Base-by-base conservation (phyloP, 2,888 invertebrate genomes). In the Cheilosia impressa region DNA sequence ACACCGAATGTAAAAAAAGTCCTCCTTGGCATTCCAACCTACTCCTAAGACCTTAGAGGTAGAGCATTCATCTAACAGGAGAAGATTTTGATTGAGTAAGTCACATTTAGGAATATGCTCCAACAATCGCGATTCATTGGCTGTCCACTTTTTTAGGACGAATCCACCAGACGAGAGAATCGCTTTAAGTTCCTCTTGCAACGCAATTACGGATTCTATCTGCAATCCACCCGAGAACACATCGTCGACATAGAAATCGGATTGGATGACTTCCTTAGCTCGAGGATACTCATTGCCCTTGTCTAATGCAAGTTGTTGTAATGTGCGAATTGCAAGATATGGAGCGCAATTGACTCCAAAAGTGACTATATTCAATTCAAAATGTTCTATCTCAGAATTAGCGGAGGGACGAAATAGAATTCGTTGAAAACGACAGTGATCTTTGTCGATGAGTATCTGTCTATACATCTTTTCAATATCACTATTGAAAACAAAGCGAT, bases 381-480 rank as follows among this genome's bases (percentile, higher is more conserved):
- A 88, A 31, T 73, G 73, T 43, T 68, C 24, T 2, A 88, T 45
- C 2, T 76, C 75, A 4, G 76, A 55, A 0, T 65, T 5, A 6
- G 63, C 52, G 45, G 31, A 58, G 2, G 69, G 13, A 24, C 88
- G 53, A 87, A 87, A 88, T 0, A 89, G 17, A n/a, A 88, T 89
- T 22, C 88, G 50, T 9, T 88, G 87, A 19, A 80, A 87, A 31
- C 87, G 55, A 2, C 17, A 19, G 15, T 90, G 77, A 2, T 81
- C 63, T 4, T 73, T 55, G 7, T 75, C 22, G 2, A 89, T 53
- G 6, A 45, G 6, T 13, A 90, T 88, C 57, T 89, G 88, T 2
- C 87, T 87, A 62, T 88, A 90, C 87, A 90, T 89, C 63, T 89
- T 87, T 4, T 79, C 78, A 17, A 90, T 19, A 19, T 19, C 19